Evolutionary conservation across 2,888 invertebrate species (phyloP).

Genomic region (Xanthia togata): DNA sequence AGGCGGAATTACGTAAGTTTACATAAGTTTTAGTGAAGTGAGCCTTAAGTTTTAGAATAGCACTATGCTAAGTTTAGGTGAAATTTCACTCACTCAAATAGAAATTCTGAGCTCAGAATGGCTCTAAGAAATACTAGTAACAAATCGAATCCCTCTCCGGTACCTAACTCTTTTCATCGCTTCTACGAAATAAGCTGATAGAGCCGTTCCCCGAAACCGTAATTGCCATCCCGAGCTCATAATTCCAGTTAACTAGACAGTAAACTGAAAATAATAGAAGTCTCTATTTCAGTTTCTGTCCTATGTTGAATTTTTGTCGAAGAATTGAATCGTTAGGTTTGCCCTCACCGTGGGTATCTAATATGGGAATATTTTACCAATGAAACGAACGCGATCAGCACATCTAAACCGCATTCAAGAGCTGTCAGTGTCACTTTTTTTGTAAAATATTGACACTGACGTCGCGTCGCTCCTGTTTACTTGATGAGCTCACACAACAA

Average conservation of each 20-base stretch:
- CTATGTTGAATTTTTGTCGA: background rate
- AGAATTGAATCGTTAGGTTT: background rate
- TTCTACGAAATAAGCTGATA: conserved; percentile 4
- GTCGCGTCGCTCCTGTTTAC: too few species aligned
- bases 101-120: background rate
- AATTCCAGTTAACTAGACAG: conserved; percentile 4
- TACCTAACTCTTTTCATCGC: background rate
- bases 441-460: too few species aligned
- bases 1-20: too few species aligned
- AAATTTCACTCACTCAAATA: background rate
- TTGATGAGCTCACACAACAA: background rate
- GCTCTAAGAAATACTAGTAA: background rate
- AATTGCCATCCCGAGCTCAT: background rate
- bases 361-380: too few species aligned
- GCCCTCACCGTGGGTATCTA: background rate
- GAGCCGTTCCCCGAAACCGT: background rate
- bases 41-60: background rate
- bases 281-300: too few species aligned
- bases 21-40: background rate
- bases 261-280: too few species aligned
- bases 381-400: too few species aligned
- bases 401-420: too few species aligned
- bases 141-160: background rate
- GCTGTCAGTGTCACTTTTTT: too few species aligned
- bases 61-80: background rate